phyloP scores from a whole-genome alignment of 2,888 invertebrate species.

The Sphaeridia pumilis region DNA sequence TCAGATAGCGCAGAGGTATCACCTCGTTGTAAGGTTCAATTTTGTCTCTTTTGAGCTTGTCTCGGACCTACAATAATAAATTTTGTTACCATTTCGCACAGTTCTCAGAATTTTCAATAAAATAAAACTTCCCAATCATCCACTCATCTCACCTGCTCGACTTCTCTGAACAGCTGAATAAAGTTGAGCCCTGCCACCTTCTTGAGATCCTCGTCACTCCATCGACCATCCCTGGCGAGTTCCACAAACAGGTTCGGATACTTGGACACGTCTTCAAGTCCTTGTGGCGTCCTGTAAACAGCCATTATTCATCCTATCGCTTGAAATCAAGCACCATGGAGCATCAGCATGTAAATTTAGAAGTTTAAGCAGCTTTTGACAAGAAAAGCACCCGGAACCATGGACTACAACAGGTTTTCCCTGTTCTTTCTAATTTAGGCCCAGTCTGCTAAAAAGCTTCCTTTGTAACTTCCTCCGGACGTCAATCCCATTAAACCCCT shows the following conservation, averaged over 20 bases:
- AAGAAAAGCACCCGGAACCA: too few species aligned
- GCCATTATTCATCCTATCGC: not conserved
- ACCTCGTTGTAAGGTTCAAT: conserved; percentile 19
- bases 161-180: conserved; percentile 40
- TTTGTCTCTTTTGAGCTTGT: conserved; percentile 23
- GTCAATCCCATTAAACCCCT: too few species aligned
- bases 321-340: too few species aligned
- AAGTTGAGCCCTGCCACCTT: conserved; percentile 43
- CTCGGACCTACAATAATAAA: conserved; percentile 20
- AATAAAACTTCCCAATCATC: too few species aligned
- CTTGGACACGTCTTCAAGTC: conserved; percentile 47
- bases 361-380: too few species aligned
- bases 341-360: too few species aligned
- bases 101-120: too few species aligned
- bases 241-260: conserved; percentile 53
- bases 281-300: conserved; percentile 43
- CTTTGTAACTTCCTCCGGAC: too few species aligned
- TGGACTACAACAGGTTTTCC: too few species aligned
- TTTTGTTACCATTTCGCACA: not conserved
- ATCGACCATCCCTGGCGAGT: conserved; percentile 45
- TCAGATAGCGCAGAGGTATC: conserved; percentile 19
- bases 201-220: conserved; percentile 41
- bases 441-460: too few species aligned
- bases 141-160: conserved; percentile 39
- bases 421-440: too few species aligned